phyloP scores from a whole-genome alignment of 2,888 invertebrate genomes.

The Pherbina coryleti region DNA sequence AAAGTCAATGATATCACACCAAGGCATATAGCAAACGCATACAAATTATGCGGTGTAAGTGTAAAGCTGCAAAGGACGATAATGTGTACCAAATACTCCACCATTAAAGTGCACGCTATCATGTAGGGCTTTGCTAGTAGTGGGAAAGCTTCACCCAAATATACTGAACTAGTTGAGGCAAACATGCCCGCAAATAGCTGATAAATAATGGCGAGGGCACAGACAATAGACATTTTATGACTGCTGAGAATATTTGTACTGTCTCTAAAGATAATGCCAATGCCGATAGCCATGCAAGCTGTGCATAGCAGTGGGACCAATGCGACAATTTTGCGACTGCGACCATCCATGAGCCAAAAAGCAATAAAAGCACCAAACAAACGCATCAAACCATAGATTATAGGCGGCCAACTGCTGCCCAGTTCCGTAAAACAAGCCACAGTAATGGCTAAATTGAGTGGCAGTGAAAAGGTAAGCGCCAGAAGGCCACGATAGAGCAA shows the following conservation, averaged over 20 bases:
- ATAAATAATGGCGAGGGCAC: conserved; percentile 50
- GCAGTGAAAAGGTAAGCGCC: conserved; percentile 59
- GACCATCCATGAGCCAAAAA: conserved; percentile 49
- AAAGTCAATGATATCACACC: background rate
- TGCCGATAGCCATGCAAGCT: conserved; percentile 53
- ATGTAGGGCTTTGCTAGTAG: conserved; percentile 55
- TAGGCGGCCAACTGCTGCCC: conserved; percentile 46
- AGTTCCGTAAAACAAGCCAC: background rate
- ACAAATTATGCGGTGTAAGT: background rate
- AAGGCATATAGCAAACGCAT: background rate
- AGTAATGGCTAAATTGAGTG: conserved; percentile 47
- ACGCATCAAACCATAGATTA: conserved; percentile 53
- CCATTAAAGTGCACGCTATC: conserved; percentile 53
- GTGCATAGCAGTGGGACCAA: conserved; percentile 52
- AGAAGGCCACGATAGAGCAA: conserved; percentile 56
- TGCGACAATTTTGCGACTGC: conserved; percentile 54
- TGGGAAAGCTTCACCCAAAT: conserved; percentile 61
- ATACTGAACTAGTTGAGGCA: conserved; percentile 53
- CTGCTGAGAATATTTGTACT: background rate
- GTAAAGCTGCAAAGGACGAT: conserved; percentile 48
- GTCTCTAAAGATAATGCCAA: conserved; percentile 49
- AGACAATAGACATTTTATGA: conserved; percentile 48
- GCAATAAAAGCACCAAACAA: conserved; percentile 50
- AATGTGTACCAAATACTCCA: conserved; percentile 52
- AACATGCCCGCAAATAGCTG: conserved; percentile 59